Percentiles rank a stretch among this genome's conserved stretches.
Evolutionary conservation across 2,113 vertebrate species (phyloP).

Genomic region (Promerops cafer): DNA sequence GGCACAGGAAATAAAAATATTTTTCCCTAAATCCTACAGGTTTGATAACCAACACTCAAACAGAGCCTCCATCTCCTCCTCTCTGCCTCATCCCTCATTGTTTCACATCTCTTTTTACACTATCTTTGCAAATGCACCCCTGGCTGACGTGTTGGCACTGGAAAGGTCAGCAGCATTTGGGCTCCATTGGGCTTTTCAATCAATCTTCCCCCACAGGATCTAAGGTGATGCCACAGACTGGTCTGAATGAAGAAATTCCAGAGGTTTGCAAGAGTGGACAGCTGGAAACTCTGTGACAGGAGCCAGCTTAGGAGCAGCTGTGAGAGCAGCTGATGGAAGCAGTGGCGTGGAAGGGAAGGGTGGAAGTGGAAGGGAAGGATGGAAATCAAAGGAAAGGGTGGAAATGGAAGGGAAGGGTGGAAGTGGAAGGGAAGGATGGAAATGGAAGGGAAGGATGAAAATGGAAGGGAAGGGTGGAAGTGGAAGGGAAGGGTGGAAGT

Average conservation of each 20-base stretch:
- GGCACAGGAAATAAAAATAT: not conserved
- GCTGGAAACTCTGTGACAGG: not conserved
- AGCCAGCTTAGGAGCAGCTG: not conserved
- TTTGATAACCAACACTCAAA: not conserved
- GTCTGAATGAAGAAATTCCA: not conserved
- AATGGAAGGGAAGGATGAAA: not conserved
- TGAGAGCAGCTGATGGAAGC: not conserved
- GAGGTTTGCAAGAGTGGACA: not conserved
- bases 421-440: not conserved
- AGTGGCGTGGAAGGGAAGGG: not conserved
- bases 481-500: not conserved
- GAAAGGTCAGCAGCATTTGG: not conserved
- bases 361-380: not conserved
- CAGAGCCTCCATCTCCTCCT: not conserved
- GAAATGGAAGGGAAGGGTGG: not conserved
- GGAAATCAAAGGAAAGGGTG: not conserved
- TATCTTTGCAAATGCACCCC: not conserved
- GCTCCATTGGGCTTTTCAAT: not conserved
- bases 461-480: not conserved
- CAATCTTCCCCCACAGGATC: not conserved
- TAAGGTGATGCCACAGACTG: no score
- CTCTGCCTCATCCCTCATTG: not conserved
- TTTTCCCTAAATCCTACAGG: not conserved
- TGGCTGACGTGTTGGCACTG: not conserved
- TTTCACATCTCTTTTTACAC: not conserved